phyloP scores from a whole-genome alignment of 2,113 vertebrate genomes.

The Prolemur simus region DNA sequence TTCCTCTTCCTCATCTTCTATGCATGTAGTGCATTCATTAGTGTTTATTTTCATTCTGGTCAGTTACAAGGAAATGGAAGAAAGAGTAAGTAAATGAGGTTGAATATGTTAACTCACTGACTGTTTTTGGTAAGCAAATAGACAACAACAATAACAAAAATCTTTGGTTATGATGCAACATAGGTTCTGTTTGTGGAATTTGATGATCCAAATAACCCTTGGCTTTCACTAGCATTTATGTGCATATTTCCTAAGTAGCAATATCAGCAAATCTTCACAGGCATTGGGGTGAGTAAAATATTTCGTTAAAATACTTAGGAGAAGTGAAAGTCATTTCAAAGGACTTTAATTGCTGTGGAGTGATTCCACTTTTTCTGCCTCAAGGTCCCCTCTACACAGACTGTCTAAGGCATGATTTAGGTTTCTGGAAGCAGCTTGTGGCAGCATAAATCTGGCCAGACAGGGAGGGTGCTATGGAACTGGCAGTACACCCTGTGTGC shows the following conservation, averaged over 20 bases:
- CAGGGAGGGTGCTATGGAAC: neutral
- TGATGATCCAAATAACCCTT: neutral
- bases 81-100: neutral
- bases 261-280: neutral
- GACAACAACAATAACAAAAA: neutral
- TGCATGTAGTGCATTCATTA: rapidly evolving
- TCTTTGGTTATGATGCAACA: conserved; percentile 45
- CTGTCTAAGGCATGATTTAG: conserved; percentile 76
- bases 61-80: conserved; percentile 9
- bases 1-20: neutral
- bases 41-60: conserved; percentile 31
- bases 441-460: conserved; percentile 75
- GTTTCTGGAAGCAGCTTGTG: conserved; percentile 76
- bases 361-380: conserved; percentile 69
- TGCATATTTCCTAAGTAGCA: conserved; percentile 18
- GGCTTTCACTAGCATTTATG: neutral
- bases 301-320: conserved; percentile 64
- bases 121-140: conserved; percentile 35
- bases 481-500: conserved; percentile 36
- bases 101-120: neutral
- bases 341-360: conserved; percentile 63
- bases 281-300: conserved; percentile 40
- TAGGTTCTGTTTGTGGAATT: conserved; percentile 30
- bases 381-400: conserved; percentile 75
- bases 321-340: conserved; percentile 63